phyloP scores from a whole-genome alignment of 2,888 invertebrate genomes.

The Camptogramma bilineatum region DNA sequence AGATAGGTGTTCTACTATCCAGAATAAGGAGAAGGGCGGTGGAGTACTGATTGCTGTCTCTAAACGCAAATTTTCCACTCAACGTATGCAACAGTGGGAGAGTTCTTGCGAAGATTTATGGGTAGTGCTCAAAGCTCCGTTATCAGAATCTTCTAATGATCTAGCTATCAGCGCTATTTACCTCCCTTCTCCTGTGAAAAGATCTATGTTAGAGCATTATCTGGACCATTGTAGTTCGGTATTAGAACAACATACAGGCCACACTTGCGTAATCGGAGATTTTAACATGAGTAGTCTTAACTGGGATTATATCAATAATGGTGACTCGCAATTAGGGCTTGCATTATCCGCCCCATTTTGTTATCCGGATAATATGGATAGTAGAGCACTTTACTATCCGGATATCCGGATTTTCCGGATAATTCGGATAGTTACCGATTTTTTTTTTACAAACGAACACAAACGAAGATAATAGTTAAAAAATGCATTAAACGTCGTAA shows the following conservation, averaged over 20 bases:
- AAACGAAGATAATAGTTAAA: no score
- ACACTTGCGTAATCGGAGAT: conserved; percentile 3
- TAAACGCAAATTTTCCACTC: neutral
- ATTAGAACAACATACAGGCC: neutral
- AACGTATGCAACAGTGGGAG: neutral
- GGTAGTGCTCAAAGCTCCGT: neutral
- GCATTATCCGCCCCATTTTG: no score
- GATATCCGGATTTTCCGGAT: no score
- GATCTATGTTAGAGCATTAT: conserved; percentile 1
- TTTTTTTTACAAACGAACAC: no score
- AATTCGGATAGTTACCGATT: no score
- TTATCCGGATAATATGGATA: no score
- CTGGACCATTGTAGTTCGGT: conserved; percentile 2
- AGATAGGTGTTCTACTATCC: conserved; percentile 5
- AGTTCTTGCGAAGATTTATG: conserved; percentile 7
- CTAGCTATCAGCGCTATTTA: conserved; percentile 8
- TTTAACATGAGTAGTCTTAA: conserved; percentile 6
- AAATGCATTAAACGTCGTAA: no score
- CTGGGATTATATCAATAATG: neutral
- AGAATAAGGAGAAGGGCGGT: neutral
- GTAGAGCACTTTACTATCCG: no score
- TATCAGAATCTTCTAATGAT: neutral
- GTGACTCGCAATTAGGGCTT: no score
- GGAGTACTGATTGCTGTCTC: conserved; percentile 8
- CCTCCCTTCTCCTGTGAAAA: conserved; percentile 6